Conservation (phyloP, 30 jellyfish, hydroid and myxozoan genomes). For the Aurelia coerulea region DNA sequence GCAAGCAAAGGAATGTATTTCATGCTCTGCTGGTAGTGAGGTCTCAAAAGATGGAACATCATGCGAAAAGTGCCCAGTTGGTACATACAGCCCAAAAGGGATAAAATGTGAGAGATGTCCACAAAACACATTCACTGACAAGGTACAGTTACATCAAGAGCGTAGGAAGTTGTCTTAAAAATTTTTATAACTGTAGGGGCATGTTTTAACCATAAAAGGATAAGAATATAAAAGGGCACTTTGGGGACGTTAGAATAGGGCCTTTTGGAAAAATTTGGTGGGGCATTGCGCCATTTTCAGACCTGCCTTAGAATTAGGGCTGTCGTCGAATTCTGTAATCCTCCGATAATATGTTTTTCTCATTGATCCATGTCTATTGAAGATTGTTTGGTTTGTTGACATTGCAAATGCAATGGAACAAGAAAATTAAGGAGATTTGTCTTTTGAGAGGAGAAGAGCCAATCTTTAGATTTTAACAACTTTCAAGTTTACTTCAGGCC, state of each 20-base stretch:
- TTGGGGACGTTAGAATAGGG: too few species aligned
- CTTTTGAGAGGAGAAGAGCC: too few species aligned
- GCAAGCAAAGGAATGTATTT: slow-evolving; percentile 58
- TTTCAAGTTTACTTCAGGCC: too few species aligned
- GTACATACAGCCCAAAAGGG: slow-evolving; percentile 86
- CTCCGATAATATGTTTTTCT: background rate
- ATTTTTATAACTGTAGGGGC: background rate
- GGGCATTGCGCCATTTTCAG: too few species aligned
- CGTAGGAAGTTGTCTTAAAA: background rate
- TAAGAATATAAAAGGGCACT: background rate
- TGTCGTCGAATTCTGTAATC: background rate
- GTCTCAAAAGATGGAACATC: slow-evolving; percentile 57
- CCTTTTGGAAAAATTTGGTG: too few species aligned
- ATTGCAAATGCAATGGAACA: background rate
- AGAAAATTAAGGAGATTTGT: too few species aligned
- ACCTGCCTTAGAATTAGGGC: too few species aligned
- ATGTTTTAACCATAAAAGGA: background rate
- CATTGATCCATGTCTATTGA: background rate
- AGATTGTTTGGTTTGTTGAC: background rate
- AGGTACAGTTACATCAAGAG: slow-evolving; percentile 29
- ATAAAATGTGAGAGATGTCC: slow-evolving; percentile 78
- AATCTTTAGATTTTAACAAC: too few species aligned
- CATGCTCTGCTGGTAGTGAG: slow-evolving; percentile 80
- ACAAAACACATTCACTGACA: slow-evolving; percentile 58
- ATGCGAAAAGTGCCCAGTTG: slow-evolving; percentile 86